Percentiles rank a stretch among this genome's conserved stretches.
Evolutionary conservation across 1,140 invertebrate genomes (phyloP).

Genomic region (Linepithema humile): DNA sequence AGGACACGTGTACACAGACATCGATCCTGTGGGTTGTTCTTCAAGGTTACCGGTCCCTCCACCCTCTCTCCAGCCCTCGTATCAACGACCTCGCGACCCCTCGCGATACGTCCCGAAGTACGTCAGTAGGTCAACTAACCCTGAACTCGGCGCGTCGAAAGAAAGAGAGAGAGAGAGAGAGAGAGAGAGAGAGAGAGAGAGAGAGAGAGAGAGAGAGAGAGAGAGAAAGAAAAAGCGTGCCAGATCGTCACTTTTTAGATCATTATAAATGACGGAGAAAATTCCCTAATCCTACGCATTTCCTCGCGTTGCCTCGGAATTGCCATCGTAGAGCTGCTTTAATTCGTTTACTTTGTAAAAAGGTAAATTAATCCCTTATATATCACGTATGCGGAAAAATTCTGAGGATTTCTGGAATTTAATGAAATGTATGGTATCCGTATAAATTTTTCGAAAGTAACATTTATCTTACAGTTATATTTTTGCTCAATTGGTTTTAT

Average conservation of each 20-base stretch:
- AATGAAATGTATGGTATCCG: no score
- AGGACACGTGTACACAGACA: constrained; percentile 78
- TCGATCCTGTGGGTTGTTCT: constrained; percentile 76
- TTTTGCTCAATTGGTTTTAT: no score
- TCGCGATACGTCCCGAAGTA: constrained; percentile 75
- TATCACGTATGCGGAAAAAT: no score
- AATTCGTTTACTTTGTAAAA: neutral
- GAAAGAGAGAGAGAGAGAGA: constrained; percentile 1
- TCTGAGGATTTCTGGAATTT: no score
- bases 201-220: neutral
- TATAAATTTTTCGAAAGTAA: no score
- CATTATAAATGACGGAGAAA: constrained; percentile 1
- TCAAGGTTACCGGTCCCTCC: constrained; percentile 79
- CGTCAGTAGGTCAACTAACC: constrained; percentile 80
- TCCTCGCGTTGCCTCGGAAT: neutral
- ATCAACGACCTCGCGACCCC: constrained; percentile 82
- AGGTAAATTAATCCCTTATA: neutral
- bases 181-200: neutral
- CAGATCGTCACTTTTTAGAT: constrained; percentile 6
- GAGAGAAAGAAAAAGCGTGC: neutral
- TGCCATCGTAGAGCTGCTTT: neutral
- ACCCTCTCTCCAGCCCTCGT: constrained; percentile 63
- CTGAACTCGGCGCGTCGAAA: constrained; percentile 56
- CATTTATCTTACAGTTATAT: no score
- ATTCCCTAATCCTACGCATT: neutral